Evolutionary conservation across 2,888 invertebrate genomes (phyloP), one percentile per base, ranked within the genome.

Genomic region (Caenorhabditis virilis): DNA sequence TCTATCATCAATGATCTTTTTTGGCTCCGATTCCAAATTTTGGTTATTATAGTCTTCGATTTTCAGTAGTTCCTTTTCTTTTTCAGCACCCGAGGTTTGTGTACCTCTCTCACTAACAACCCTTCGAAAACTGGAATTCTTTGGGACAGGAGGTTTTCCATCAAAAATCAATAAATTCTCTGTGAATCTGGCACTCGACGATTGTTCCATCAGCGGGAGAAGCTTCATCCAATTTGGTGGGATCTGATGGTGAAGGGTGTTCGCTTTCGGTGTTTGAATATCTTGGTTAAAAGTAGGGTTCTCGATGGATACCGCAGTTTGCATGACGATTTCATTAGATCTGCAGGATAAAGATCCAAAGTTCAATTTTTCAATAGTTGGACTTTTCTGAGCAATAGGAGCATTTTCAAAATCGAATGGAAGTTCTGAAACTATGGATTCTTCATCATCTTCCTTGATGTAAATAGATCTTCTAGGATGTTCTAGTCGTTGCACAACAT

Each of bases 191-290:
- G 45, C 58, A 36, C 57, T 56, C 20, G 27, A 35, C 7, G 27
- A 36, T 15, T 56, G 48, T 35, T 55, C 41, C 0, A 18, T 22
- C 9, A 50, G 25, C 9, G 64, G 64, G 0, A 64, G 13, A 16
- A 64, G 16, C 33, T 47, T 50, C 64, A 64, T 64, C 64, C 64
- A 64, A 25, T 59, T 58, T 11, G 50, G 6, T 1, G 62, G 62
- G 16, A 62, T 52, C 35, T 38, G 33, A 18, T 11, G 20, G 30
- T 18, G 7, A 22, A 18, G 22, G 13, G 6, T 15, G 2, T 38
- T 25, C 15, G n/a, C 36, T 23, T 53, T 18, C 13, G n/a, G n/a
- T 30, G 30, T 42, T n/a, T n/a, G n/a, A n/a, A n/a, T n/a, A n/a
- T n/a, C n/a, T n/a, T n/a, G n/a, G n/a, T n/a, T n/a, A 36, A 36